Percentiles rank a stretch among this genome's conserved stretches.
Conservation (phyloP, 2,888 invertebrate species). For the Apocheima hispidaria region DNA sequence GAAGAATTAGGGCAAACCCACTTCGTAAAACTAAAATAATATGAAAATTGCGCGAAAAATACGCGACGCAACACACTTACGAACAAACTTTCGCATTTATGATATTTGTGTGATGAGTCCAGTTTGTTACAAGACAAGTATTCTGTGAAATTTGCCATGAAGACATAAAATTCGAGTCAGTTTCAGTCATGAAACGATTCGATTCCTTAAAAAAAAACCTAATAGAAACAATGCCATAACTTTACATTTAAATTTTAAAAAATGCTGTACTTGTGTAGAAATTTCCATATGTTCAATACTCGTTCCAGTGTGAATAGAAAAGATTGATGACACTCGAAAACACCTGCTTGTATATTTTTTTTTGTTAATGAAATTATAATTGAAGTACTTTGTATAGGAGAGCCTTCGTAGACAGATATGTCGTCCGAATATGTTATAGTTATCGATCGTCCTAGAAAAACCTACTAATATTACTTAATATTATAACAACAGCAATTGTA, state of each 20-base stretch:
- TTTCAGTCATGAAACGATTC: too few relatives aligned
- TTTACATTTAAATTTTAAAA: too few relatives aligned
- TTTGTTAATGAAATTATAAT: not conserved
- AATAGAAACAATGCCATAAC: too few relatives aligned
- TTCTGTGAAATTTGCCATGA: too few relatives aligned
- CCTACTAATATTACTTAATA: conserved; percentile 27
- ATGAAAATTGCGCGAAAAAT: not conserved
- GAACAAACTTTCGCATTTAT: too few relatives aligned
- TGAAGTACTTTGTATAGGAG: not conserved
- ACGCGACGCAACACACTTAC: too few relatives aligned
- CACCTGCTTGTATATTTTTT: not conserved
- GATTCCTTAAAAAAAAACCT: too few relatives aligned
- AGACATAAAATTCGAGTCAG: too few relatives aligned
- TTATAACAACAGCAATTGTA: conserved; percentile 36
- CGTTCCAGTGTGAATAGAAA: not conserved
- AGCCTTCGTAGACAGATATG: conserved; percentile 18
- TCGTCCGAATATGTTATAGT: conserved; percentile 5
- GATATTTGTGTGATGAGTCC: too few relatives aligned
- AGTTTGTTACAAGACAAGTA: too few relatives aligned
- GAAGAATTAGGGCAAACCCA: too few relatives aligned
- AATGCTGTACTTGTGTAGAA: too few relatives aligned
- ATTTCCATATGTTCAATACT: not conserved
- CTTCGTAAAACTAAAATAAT: not conserved
- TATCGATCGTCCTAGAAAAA: conserved; percentile 15
- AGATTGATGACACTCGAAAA: not conserved